A percentile compares a stretch with the other conserved stretches of the same genome.
Evolutionary conservation across 2,888 invertebrate species (phyloP).

Genomic region (Didymodactylos carnosus): DNA sequence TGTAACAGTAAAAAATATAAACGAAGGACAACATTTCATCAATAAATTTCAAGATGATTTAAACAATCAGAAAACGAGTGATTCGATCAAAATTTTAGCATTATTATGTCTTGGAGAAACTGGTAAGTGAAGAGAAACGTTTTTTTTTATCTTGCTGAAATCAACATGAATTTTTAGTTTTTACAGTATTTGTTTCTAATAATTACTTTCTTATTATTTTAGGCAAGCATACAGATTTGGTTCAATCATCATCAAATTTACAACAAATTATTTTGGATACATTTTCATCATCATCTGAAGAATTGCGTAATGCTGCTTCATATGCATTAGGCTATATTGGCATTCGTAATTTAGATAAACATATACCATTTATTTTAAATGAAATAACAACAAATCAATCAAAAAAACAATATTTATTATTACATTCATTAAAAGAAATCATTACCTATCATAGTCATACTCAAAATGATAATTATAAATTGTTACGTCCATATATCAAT

Average conservation of each 20-base stretch:
- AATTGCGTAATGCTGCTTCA: conserved; percentile 89
- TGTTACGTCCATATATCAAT: background rate
- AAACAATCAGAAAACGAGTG: conserved; percentile 28
- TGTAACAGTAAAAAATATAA: conserved; percentile 57
- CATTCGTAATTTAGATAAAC: conserved; percentile 76
- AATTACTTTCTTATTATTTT: background rate
- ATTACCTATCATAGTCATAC: conserved; percentile 15
- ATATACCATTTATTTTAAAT: conserved; percentile 72
- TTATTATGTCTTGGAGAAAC: conserved; percentile 87
- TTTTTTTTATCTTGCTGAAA: too few species aligned
- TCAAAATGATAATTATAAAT: background rate
- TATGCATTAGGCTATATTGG: conserved; percentile 80
- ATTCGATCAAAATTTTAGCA: conserved; percentile 63
- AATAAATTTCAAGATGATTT: conserved; percentile 34
- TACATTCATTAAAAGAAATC: conserved; percentile 92
- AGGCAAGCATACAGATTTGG: conserved; percentile 14
- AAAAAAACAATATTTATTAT: conserved; percentile 73
- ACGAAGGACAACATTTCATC: conserved; percentile 46
- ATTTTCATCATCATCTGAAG: conserved; percentile 74
- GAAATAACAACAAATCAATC: conserved; percentile 78
- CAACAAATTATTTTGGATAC: conserved; percentile 47
- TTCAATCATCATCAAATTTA: conserved; percentile 27
- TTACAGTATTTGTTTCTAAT: background rate
- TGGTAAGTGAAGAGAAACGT: too few species aligned
- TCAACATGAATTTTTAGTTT: background rate